These are phyloP conservation scores for Hirudo medicinalis DNA, from an alignment of 1,140 invertebrate genomes.

Conservation along the genomic window DNA sequence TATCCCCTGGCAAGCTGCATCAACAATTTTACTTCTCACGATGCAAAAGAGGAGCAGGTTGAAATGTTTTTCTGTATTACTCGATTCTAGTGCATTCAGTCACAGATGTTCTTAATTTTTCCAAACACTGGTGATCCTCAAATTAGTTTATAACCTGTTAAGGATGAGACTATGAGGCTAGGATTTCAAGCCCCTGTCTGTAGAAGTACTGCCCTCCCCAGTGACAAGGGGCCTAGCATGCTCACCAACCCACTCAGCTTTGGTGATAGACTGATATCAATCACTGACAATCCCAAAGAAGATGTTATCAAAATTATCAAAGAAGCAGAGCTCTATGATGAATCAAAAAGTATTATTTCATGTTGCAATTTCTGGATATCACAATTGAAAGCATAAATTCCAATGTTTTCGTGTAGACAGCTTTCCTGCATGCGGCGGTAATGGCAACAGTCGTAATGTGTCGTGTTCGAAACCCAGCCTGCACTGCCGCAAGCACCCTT, in stretches of 20 bases:
- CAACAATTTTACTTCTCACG: background rate
- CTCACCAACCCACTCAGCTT: slow-evolving; percentile 29
- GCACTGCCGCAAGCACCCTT: no score
- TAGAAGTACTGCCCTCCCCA: background rate
- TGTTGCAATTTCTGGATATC: no score
- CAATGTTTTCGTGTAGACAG: no score
- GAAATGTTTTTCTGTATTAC: background rate
- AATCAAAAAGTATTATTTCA: slow-evolving; percentile 1
- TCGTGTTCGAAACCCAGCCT: no score
- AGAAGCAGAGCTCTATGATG: slow-evolving; percentile 23
- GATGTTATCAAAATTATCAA: slow-evolving; percentile 31
- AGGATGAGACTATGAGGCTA: background rate
- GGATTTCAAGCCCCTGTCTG: background rate
- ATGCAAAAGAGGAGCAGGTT: background rate
- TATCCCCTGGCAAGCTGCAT: background rate
- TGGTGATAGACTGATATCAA: slow-evolving; percentile 44
- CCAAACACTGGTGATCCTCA: background rate
- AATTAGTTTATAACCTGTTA: no score
- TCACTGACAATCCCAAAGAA: slow-evolving; percentile 36
- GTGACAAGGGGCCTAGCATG: background rate
- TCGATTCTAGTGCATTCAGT: background rate
- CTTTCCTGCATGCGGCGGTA: no score
- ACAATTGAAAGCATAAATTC: no score
- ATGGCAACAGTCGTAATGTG: no score
- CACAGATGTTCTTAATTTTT: background rate